Evolutionary conservation across 2,797 vertebrate species (phyloP).

Genomic region (Alosa sapidissima): DNA sequence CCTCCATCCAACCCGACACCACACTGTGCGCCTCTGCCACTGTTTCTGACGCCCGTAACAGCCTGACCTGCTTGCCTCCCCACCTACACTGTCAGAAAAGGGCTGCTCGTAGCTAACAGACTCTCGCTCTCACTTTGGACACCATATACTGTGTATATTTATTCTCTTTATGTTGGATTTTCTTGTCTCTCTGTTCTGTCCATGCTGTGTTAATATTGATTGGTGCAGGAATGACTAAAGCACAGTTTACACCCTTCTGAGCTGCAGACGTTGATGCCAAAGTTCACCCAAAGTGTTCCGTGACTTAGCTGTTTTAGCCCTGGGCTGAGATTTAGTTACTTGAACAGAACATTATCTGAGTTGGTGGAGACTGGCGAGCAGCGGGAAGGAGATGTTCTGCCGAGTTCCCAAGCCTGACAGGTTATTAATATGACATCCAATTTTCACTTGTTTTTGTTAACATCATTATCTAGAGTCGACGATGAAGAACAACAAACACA

Average conservation of each 20-base stretch:
- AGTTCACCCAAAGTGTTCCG: constrained; percentile 17
- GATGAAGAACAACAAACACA: not conserved
- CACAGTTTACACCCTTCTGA: not conserved
- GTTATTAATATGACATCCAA: constrained; percentile 31
- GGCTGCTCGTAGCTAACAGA: not conserved
- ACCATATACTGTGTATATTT: not conserved
- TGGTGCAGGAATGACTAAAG: constrained; percentile 14
- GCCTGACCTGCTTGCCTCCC: not conserved
- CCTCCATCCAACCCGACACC: not conserved
- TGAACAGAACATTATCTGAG: not conserved
- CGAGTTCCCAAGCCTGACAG: not conserved
- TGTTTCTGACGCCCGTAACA: not conserved
- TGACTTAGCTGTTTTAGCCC: not conserved
- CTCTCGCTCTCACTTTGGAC: not conserved
- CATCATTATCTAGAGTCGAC: not conserved
- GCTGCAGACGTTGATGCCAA: not conserved
- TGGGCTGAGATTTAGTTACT: not conserved
- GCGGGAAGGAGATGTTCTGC: not conserved
- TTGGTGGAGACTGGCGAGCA: not conserved
- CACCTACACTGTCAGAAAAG: not conserved
- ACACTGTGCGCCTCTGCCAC: not conserved
- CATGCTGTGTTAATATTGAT: constrained; percentile 45
- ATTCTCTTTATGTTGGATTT: not conserved
- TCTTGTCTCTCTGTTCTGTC: constrained; percentile 1
- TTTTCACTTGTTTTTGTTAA: not conserved